Conservation (phyloP, 2,113 vertebrate genomes). For the Montifringilla adamsi region DNA sequence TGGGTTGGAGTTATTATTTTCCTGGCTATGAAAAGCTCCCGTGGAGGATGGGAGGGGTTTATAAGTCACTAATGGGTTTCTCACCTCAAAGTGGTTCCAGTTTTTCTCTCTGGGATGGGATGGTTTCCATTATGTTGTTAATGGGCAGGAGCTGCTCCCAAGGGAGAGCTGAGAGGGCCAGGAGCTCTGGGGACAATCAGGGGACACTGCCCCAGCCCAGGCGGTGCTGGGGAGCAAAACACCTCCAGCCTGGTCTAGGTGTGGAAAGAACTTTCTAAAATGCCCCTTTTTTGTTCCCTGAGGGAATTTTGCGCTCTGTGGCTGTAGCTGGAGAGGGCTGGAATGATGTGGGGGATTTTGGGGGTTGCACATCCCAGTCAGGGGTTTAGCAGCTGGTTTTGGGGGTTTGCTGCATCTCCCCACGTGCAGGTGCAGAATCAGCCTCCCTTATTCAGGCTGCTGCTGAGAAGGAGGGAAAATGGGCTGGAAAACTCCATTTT, state of each 20-base stretch:
- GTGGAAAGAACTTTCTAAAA: not conserved
- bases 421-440: fast-evolving
- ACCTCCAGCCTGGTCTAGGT: not conserved
- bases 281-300: fast-evolving
- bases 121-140: not conserved
- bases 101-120: not conserved
- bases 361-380: fast-evolving
- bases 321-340: not conserved
- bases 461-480: not conserved
- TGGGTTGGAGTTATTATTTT: not conserved
- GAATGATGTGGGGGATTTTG: fast-evolving
- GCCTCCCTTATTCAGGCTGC: not conserved
- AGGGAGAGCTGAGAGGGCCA: fast-evolving
- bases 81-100: not conserved
- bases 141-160: not conserved
- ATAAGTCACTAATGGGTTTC: not conserved
- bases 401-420: not conserved
- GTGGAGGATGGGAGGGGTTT: constrained; percentile 13
- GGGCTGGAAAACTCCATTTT: not conserved
- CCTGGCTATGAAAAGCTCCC: not conserved
- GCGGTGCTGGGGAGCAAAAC: not conserved
- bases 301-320: not conserved
- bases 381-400: not conserved
- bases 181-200: not conserved
- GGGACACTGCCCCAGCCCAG: not conserved